These are phyloP conservation scores for Lasioglossum pauxillum DNA, from an alignment of 2,888 invertebrate genomes.

Conservation along the genomic window DNA sequence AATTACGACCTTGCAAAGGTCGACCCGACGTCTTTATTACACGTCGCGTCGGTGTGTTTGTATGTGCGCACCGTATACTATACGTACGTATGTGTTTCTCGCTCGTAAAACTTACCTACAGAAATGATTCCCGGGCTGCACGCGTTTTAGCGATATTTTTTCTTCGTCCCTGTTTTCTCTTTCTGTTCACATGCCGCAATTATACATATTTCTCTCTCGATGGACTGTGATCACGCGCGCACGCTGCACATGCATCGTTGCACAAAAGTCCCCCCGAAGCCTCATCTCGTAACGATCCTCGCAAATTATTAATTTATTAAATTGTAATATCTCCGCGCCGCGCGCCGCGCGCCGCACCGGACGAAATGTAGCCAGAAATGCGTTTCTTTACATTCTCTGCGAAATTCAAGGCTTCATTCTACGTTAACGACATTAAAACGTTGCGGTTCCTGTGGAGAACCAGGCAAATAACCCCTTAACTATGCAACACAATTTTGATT, in stretches of 20 bases:
- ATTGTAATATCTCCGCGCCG: background rate
- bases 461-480: background rate
- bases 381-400: background rate
- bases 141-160: slow-evolving; percentile 32
- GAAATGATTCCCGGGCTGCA: slow-evolving; percentile 44
- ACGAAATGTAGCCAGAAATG: background rate
- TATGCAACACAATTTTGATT: background rate
- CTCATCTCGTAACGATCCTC: background rate
- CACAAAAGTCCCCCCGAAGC: background rate
- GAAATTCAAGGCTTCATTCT: background rate
- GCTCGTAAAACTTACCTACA: slow-evolving; percentile 60
- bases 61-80: too few relatives aligned
- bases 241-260: slow-evolving; percentile 4
- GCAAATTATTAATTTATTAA: background rate
- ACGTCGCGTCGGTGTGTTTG: background rate
- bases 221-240: slow-evolving; percentile 12
- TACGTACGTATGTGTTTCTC: slow-evolving; percentile 18
- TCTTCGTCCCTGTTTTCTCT: slow-evolving; percentile 1
- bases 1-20: slow-evolving; percentile 41
- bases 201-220: slow-evolving; percentile 2
- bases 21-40: slow-evolving; percentile 53
- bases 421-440: background rate
- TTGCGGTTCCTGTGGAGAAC: background rate
- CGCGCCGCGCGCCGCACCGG: background rate
- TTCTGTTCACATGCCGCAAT: background rate